Percentiles rank a stretch among this genome's conserved stretches.
These are phyloP conservation scores for Thyatira batis DNA, from an alignment of 2,888 invertebrate species.

Conservation along the genomic window DNA sequence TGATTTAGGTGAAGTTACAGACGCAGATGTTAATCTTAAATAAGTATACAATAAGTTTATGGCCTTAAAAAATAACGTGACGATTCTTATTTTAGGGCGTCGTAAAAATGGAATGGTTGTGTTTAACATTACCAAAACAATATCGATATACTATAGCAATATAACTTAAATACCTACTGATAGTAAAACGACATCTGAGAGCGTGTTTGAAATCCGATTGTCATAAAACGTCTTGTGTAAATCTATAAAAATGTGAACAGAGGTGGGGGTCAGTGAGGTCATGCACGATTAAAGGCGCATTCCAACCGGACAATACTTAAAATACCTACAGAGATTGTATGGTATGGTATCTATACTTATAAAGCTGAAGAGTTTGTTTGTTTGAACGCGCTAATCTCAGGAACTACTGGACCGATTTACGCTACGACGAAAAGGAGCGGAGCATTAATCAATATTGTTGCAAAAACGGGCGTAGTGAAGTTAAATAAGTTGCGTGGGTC, in stretches of 20 bases:
- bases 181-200: not conserved
- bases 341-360: conserved; percentile 31
- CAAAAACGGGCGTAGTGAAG: too few species aligned
- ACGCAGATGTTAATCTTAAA: not conserved
- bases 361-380: too few species aligned
- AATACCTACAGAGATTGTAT: conserved; percentile 31
- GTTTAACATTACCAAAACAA: conserved; percentile 6
- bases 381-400: too few species aligned
- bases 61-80: not conserved
- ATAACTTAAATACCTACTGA: not conserved
- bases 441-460: too few species aligned
- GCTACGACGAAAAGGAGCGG: too few species aligned
- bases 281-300: conserved; percentile 38
- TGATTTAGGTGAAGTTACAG: not conserved
- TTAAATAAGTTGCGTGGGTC: too few species aligned
- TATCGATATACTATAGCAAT: not conserved
- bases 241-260: conserved; percentile 51
- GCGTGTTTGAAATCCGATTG: conserved; percentile 35
- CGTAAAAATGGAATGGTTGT: conserved; percentile 7
- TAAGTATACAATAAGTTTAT: not conserved
- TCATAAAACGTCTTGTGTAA: conserved; percentile 40
- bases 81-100: conserved; percentile 23
- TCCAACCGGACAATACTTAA: conserved; percentile 29
- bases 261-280: conserved; percentile 42
- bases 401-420: too few species aligned